Conservation (phyloP, 2,113 vertebrate genomes). For the Etia nguti region DNA sequence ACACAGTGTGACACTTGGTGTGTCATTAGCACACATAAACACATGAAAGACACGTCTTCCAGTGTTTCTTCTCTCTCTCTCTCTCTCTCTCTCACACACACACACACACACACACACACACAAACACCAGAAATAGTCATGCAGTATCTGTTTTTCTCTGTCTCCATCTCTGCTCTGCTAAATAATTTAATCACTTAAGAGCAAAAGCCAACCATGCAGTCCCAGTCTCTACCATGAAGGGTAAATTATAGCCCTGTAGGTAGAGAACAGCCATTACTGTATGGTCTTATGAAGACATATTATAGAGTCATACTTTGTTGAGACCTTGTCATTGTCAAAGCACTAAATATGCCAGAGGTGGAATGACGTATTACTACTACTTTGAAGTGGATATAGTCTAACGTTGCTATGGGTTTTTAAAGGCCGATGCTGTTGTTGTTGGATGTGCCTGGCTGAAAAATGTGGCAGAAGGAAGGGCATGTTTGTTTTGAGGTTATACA, state of each 20-base stretch:
- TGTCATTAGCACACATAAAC: not conserved
- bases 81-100: not conserved
- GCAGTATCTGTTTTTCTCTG: not conserved
- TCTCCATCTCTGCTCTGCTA: conserved; percentile 7
- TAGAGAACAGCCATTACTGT: conserved; percentile 30
- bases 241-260: conserved; percentile 36
- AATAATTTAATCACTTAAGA: conserved; percentile 59
- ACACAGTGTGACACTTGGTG: not conserved
- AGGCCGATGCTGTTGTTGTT: not conserved
- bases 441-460: conserved; percentile 2
- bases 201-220: conserved; percentile 18
- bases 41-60: not conserved
- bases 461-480: not conserved
- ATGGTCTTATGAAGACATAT: conserved; percentile 40
- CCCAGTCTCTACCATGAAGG: not conserved
- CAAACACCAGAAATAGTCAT: not conserved
- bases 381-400: conserved; percentile 18
- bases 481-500: not conserved
- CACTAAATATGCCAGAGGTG: conserved; percentile 31
- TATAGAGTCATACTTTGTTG: conserved; percentile 26
- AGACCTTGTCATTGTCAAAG: conserved; percentile 41
- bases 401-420: not conserved
- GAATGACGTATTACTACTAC: conserved; percentile 16
- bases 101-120: not conserved
- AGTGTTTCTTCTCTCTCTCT: not conserved